phyloP scores from a whole-genome alignment of 2,113 vertebrate genomes.

The Climacteris rufus region DNA sequence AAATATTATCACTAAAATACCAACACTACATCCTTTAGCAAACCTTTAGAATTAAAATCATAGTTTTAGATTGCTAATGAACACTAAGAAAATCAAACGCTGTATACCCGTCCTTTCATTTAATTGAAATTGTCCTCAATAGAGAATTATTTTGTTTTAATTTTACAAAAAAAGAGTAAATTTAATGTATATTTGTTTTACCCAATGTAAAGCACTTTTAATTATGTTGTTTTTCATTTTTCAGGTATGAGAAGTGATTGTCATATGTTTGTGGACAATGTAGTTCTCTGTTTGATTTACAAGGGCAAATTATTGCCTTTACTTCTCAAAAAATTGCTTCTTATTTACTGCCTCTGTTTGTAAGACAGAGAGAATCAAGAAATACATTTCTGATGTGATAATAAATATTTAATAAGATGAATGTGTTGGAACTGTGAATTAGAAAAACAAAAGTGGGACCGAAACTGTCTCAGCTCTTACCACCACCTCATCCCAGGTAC shows the following conservation, averaged over 20 bases:
- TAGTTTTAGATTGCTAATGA: not conserved
- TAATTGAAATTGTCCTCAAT: not conserved
- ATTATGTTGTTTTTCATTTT: not conserved
- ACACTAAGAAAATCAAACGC: not conserved
- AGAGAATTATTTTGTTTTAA: not conserved
- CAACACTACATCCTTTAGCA: not conserved
- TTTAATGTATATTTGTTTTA: not conserved
- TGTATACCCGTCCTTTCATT: not conserved
- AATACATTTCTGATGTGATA: not conserved
- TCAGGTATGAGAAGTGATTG: not conserved
- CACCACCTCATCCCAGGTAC: not conserved
- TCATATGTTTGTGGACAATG: not conserved
- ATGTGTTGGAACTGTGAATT: not conserved
- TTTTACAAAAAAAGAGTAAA: not conserved
- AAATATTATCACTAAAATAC: not conserved
- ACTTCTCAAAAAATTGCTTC: not conserved
- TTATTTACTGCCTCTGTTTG: not conserved
- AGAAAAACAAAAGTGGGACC: not conserved
- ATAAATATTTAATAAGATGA: not conserved
- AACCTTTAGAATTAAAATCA: not conserved
- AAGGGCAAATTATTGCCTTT: not conserved
- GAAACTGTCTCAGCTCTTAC: not conserved
- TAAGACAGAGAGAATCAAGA: not conserved
- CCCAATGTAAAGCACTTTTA: not conserved
- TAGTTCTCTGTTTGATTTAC: not conserved